Percentiles rank a stretch among this genome's conserved stretches.
These are phyloP conservation scores for Channa maculata DNA, from an alignment of 2,113 vertebrate genomes.

Conservation along the genomic window DNA sequence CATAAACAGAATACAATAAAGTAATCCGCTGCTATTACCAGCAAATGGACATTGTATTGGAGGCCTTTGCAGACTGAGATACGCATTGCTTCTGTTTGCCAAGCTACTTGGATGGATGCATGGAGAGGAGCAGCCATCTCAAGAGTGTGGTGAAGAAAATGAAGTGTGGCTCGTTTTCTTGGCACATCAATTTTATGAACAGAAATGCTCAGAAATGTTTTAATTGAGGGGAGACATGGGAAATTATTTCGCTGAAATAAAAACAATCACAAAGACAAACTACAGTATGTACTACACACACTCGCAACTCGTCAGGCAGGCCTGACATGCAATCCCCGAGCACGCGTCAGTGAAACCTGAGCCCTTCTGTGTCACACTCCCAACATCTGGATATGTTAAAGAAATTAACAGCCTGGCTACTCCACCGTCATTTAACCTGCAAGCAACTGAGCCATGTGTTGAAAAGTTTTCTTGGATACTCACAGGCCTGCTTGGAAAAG, in stretches of 20 bases:
- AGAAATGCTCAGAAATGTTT: slow-evolving; percentile 21
- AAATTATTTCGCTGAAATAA: neutral
- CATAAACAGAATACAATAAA: slow-evolving; percentile 83
- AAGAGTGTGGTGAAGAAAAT: slow-evolving; percentile 22
- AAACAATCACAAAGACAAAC: neutral
- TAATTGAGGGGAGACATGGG: slow-evolving; percentile 5
- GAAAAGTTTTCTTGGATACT: slow-evolving; percentile 76
- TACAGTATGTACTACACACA: neutral
- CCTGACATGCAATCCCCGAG: slow-evolving; percentile 34
- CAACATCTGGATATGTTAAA: slow-evolving; percentile 81
- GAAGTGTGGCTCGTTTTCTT: neutral
- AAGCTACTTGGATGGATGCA: slow-evolving; percentile 51
- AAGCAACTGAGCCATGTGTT: slow-evolving; percentile 78
- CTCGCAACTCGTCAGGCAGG: slow-evolving; percentile 25
- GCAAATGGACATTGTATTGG: slow-evolving; percentile 73
- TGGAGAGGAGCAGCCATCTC: slow-evolving; percentile 14
- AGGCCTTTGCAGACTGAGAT: slow-evolving; percentile 60
- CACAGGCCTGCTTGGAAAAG: slow-evolving; percentile 50
- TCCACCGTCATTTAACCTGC: slow-evolving; percentile 79
- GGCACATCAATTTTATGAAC: neutral
- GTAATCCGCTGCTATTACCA: slow-evolving; percentile 80
- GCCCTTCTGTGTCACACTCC: slow-evolving; percentile 58
- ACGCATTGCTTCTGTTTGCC: slow-evolving; percentile 57
- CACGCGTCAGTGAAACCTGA: slow-evolving; percentile 63
- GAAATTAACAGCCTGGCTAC: slow-evolving; percentile 68